Evolutionary conservation across 2,888 invertebrate genomes (phyloP).

Genomic region (Mythimna pallens): DNA sequence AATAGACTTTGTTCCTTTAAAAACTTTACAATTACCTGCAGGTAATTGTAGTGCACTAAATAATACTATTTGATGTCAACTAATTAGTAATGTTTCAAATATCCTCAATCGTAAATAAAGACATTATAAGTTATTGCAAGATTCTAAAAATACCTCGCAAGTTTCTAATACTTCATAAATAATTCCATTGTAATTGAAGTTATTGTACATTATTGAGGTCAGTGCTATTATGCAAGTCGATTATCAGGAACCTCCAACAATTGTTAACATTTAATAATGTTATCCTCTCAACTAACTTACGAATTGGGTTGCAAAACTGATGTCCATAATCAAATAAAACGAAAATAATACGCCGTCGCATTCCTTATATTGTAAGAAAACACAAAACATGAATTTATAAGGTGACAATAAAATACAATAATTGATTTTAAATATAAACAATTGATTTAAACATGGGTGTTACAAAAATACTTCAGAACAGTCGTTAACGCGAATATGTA

Average conservation of each 20-base stretch:
- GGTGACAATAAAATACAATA: constrained; percentile 62
- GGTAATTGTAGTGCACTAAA: too few relatives aligned
- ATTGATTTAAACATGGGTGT: constrained; percentile 51
- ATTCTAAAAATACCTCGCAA: constrained; percentile 31
- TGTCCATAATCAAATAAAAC: constrained; percentile 74
- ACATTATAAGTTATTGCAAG: background rate
- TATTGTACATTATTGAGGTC: constrained; percentile 62
- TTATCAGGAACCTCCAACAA: constrained; percentile 38
- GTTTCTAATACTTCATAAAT: constrained; percentile 67
- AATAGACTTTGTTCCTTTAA: background rate
- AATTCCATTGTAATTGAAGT: constrained; percentile 48
- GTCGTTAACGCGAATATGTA: constrained; percentile 29
- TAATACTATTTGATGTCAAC: background rate
- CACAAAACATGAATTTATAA: constrained; percentile 68
- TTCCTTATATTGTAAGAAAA: constrained; percentile 89
- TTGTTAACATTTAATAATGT: constrained; percentile 29
- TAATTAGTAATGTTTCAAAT: background rate
- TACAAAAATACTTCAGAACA: constrained; percentile 48
- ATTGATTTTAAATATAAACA: constrained; percentile 47
- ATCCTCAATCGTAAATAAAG: constrained; percentile 24
- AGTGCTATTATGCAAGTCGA: constrained; percentile 56
- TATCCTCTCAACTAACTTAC: constrained; percentile 26
- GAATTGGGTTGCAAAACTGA: background rate
- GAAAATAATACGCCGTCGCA: constrained; percentile 86
- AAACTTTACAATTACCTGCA: background rate